phyloP scores from a whole-genome alignment of 2,888 invertebrate species.

The Plagodis dolabraria region DNA sequence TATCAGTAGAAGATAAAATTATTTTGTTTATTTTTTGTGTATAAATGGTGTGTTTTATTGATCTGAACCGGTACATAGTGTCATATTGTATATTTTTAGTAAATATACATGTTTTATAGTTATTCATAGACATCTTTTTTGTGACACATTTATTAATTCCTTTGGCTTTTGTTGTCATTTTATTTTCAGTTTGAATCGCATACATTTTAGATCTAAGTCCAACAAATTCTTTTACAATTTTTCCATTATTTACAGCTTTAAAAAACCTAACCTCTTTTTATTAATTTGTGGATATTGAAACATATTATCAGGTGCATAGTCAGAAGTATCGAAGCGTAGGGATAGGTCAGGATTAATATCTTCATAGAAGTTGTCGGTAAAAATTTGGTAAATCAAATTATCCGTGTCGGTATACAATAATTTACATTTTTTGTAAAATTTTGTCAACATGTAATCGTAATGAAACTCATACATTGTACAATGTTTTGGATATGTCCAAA shows the following conservation, averaged over 20 bases:
- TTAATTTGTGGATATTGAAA: conserved; percentile 21
- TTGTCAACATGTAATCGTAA: conserved; percentile 9
- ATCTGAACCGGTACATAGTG: too few species aligned
- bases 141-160: too few species aligned
- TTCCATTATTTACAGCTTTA: conserved; percentile 35
- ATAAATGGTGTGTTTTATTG: too few species aligned
- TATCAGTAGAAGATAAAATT: too few species aligned
- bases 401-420: conserved; percentile 20
- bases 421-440: conserved; percentile 5
- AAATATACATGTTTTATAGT: background rate
- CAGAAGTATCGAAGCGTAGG: conserved; percentile 9
- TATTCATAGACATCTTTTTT: background rate
- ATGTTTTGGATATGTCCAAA: too few species aligned
- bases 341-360: conserved; percentile 8
- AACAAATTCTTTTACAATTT: too few species aligned
- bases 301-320: conserved; percentile 8
- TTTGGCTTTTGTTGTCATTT: too few species aligned
- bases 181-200: too few species aligned
- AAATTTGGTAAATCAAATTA: conserved; percentile 12
- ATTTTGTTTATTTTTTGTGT: too few species aligned
- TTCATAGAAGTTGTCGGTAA: conserved; percentile 9
- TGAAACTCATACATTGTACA: too few species aligned
- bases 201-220: too few species aligned
- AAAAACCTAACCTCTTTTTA: conserved; percentile 34
- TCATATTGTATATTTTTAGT: too few species aligned